Conservation (phyloP, 2,888 invertebrate genomes). For the Nesidiocoris tenuis region DNA sequence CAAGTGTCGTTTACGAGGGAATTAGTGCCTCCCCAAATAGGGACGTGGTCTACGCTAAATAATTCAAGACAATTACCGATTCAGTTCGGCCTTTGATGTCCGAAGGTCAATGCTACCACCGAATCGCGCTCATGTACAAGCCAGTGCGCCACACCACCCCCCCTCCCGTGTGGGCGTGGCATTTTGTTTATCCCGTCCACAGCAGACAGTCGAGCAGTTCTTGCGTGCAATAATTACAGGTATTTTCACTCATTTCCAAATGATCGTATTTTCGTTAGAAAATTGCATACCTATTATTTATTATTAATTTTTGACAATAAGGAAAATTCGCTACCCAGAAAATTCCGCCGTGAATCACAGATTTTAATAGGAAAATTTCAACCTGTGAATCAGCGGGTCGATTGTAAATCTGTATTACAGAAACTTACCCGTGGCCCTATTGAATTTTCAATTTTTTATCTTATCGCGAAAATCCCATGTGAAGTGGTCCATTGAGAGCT, state of each 20-base stretch:
- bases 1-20: no score
- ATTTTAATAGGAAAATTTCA: no score
- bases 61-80: neutral
- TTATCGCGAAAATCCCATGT: neutral
- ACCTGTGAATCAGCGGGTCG: no score
- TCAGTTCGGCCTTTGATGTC: neutral
- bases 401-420: no score
- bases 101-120: neutral
- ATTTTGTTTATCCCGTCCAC: neutral
- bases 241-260: no score
- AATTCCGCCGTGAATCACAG: no score
- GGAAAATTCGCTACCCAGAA: no score
- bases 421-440: neutral
- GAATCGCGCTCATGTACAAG: neutral
- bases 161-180: neutral
- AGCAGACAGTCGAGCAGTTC: neutral
- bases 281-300: no score
- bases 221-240: neutral
- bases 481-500: neutral
- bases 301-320: no score
- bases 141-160: no score
- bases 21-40: neutral
- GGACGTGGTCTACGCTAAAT: neutral
- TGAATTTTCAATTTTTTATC: neutral
- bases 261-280: no score